phyloP scores from a whole-genome alignment of 2,888 invertebrate genomes.

The Microctonus aethiopoides region DNA sequence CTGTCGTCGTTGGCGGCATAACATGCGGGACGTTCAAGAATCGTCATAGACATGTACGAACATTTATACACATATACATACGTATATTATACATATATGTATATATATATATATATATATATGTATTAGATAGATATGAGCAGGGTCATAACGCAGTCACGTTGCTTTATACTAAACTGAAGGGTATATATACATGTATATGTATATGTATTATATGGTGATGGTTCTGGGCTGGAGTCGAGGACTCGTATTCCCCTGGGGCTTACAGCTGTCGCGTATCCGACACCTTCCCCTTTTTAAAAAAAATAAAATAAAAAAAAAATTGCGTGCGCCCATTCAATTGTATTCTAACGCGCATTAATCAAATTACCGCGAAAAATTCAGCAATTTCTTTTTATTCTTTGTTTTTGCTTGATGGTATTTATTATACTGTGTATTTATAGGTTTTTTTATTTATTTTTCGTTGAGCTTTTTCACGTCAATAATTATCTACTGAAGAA shows the following conservation, averaged over 20 bases:
- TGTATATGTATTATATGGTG: constrained; percentile 32
- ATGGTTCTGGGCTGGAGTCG: constrained; percentile 56
- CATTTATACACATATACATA: constrained; percentile 9
- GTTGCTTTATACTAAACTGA: constrained; percentile 16
- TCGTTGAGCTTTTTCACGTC: background rate
- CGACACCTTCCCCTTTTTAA: constrained; percentile 56
- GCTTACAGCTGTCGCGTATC: constrained; percentile 65
- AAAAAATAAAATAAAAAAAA: constrained; percentile 29
- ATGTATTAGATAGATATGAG: constrained; percentile 17
- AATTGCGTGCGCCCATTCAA: constrained; percentile 40
- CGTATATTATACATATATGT: too few relatives aligned
- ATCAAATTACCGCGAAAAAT: constrained; percentile 35
- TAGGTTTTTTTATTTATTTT: background rate
- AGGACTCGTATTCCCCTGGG: constrained; percentile 59
- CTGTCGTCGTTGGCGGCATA: background rate
- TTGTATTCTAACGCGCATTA: constrained; percentile 41
- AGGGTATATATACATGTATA: too few relatives aligned
- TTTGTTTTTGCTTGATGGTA: background rate
- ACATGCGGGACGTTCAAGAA: constrained; percentile 24
- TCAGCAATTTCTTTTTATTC: background rate
- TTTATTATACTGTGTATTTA: background rate
- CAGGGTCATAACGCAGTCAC: constrained; percentile 14
- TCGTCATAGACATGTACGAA: constrained; percentile 9
- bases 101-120: background rate
- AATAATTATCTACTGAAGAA: background rate